Conservation (phyloP, 2,113 vertebrate species). For the Caloenas nicobarica region DNA sequence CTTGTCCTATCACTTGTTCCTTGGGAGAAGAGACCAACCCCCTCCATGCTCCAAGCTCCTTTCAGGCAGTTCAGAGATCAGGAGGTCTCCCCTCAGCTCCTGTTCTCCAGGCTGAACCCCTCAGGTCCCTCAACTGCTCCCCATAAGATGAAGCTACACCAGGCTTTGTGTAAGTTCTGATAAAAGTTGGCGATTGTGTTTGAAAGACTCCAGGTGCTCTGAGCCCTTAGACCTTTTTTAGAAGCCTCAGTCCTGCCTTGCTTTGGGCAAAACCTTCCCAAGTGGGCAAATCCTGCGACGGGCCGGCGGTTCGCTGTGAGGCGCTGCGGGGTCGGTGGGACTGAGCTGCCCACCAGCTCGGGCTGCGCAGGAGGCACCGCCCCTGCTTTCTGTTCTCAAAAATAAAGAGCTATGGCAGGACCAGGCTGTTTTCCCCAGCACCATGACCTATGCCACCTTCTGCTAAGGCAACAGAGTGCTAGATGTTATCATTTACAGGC, state of each 20-base stretch:
- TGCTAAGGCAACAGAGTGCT: neutral
- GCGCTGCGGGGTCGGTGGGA: neutral
- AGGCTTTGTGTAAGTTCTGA: neutral
- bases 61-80: no score
- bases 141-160: neutral
- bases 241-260: neutral
- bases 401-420: neutral
- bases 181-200: neutral
- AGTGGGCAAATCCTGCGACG: neutral
- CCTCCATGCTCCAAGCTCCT: no score
- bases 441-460: neutral
- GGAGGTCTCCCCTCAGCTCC: no score
- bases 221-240: neutral
- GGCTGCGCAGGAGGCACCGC: neutral
- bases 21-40: no score
- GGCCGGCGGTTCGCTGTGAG: neutral
- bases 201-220: neutral
- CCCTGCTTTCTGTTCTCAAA: neutral
- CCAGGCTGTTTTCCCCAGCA: neutral
- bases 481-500: neutral
- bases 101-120: no score
- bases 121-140: no score
- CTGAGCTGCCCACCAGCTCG: rapidly evolving
- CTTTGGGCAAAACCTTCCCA: neutral
- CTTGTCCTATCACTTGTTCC: no score